Evolutionary conservation across 2,888 invertebrate species (phyloP).

Genomic region (Labia minor): DNA sequence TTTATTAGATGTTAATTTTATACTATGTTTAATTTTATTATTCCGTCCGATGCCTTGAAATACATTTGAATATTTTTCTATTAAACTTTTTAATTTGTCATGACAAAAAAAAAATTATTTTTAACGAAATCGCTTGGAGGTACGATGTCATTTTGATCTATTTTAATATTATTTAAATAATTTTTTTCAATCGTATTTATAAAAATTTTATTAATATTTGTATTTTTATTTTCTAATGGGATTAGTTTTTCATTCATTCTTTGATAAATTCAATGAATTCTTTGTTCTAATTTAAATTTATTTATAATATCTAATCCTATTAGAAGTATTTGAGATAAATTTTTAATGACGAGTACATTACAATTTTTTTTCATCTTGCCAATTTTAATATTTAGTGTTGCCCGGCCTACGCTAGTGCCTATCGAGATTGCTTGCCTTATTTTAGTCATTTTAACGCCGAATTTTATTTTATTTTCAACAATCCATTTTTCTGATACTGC

Average conservation of each 20-base stretch:
- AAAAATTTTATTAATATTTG: too few relatives aligned
- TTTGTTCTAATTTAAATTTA: background rate
- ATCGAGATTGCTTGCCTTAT: background rate
- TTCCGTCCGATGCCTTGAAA: too few relatives aligned
- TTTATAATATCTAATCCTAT: background rate
- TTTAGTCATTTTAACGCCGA: background rate
- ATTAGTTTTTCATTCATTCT: background rate
- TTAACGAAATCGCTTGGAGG: background rate
- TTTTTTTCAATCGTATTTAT: too few relatives aligned
- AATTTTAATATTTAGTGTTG: background rate
- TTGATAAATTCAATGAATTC: background rate
- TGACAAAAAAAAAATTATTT: background rate
- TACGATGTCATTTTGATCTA: background rate
- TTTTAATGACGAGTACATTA: background rate
- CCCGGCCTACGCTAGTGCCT: background rate
- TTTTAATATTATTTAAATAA: background rate
- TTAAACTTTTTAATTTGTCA: background rate
- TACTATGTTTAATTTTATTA: background rate
- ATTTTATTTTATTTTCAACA: too few relatives aligned
- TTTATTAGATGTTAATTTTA: background rate
- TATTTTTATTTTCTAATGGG: too few relatives aligned
- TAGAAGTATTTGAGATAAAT: background rate
- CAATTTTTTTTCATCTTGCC: background rate
- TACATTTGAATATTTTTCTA: background rate
- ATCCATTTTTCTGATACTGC: too few relatives aligned